These are phyloP conservation scores for Melanophora roralis DNA, from an alignment of 2,888 invertebrate genomes.

Conservation along the genomic window DNA sequence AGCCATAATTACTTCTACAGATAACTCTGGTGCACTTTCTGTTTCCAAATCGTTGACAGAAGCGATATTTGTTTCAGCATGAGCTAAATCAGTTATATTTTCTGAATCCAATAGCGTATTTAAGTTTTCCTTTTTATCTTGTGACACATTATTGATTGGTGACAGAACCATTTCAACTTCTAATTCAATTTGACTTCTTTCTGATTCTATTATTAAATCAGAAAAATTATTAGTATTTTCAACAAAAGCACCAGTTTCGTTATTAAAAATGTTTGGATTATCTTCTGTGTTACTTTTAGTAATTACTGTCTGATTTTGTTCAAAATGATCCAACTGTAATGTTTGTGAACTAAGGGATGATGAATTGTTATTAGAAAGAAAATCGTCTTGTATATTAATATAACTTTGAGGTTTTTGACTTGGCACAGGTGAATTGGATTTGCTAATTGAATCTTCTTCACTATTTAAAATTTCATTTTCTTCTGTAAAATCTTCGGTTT, in stretches of 20 bases:
- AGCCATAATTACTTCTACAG: slow-evolving; percentile 40
- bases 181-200: slow-evolving; percentile 27
- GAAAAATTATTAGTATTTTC: slow-evolving; percentile 50
- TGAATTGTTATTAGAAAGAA: slow-evolving; percentile 22
- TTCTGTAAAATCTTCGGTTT: slow-evolving; percentile 62
- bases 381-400: slow-evolving; percentile 10
- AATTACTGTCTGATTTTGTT: slow-evolving; percentile 3
- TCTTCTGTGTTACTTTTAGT: not conserved
- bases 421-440: slow-evolving; percentile 18
- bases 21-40: slow-evolving; percentile 41
- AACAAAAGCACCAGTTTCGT: slow-evolving; percentile 10
- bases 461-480: slow-evolving; percentile 54
- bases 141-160: not conserved
- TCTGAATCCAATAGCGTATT: not conserved
- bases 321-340: slow-evolving; percentile 35
- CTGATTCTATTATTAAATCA: slow-evolving; percentile 22
- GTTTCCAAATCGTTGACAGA: slow-evolving; percentile 7
- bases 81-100: not conserved
- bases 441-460: slow-evolving; percentile 3
- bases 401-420: slow-evolving; percentile 38
- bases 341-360: slow-evolving; percentile 41
- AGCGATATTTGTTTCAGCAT: slow-evolving; percentile 1
- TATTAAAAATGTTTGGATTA: slow-evolving; percentile 16
- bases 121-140: not conserved
- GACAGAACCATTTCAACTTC: slow-evolving; percentile 18